phyloP scores from a whole-genome alignment of 2,888 invertebrate species.

The Caradrina clavipalpis region DNA sequence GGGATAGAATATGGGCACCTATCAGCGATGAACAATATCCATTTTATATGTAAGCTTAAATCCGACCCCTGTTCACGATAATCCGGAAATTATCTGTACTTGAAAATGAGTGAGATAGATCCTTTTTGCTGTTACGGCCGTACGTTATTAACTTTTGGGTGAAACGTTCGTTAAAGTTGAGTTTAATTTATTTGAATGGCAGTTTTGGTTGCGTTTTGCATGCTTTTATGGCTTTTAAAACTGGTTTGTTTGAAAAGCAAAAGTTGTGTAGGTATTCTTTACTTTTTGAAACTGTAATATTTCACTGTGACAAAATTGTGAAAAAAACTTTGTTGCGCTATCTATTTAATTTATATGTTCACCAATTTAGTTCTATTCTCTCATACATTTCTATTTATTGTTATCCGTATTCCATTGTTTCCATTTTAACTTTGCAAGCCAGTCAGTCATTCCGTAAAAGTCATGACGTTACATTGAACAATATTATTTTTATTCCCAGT shows the following conservation, averaged over 20 bases:
- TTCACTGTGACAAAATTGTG: background rate
- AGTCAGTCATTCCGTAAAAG: background rate
- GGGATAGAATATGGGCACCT: slow-evolving; percentile 61
- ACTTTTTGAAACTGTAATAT: background rate
- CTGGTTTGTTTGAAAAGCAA: slow-evolving; percentile 16
- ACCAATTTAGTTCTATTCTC: background rate
- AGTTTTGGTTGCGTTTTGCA: slow-evolving; percentile 31
- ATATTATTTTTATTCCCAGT: slow-evolving; percentile 65
- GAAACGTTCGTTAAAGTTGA: slow-evolving; percentile 41
- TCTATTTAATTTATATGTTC: background rate
- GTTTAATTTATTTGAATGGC: slow-evolving; percentile 44
- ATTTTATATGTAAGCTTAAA: slow-evolving; percentile 57
- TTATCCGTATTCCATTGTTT: too few species aligned
- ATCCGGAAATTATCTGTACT: slow-evolving; percentile 54
- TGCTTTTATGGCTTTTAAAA: slow-evolving; percentile 7
- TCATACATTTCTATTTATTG: background rate
- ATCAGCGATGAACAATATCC: slow-evolving; percentile 64
- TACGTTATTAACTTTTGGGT: slow-evolving; percentile 57
- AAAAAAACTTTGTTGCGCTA: background rate
- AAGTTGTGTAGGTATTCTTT: background rate
- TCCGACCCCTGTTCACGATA: slow-evolving; percentile 55
- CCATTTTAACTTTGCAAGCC: background rate
- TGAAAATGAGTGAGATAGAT: slow-evolving; percentile 57
- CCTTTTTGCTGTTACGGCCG: slow-evolving; percentile 45
- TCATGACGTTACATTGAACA: background rate